These are phyloP conservation scores for Melanotaenia maccullochi DNA, from an alignment of 2,797 vertebrate genomes.

Conservation along the genomic window DNA sequence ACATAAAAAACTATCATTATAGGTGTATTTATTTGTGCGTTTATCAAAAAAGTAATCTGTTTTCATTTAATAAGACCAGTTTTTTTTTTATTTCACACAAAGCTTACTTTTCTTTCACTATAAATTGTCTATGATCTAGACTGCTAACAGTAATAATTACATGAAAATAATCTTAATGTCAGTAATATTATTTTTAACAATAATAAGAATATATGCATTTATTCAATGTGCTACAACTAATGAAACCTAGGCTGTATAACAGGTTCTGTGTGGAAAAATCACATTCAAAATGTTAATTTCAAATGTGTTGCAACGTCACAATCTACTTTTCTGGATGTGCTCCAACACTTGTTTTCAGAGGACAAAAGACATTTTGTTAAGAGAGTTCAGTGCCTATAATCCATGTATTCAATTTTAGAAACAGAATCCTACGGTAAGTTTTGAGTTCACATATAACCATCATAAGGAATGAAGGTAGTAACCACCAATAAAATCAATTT, in stretches of 20 bases:
- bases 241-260: neutral
- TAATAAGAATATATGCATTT: neutral
- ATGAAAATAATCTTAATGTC: neutral
- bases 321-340: slow-evolving; percentile 54
- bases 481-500: neutral
- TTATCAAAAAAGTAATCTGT: neutral
- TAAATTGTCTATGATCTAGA: neutral
- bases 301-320: slow-evolving; percentile 50
- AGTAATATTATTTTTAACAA: neutral
- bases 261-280: neutral
- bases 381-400: slow-evolving; percentile 54
- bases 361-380: slow-evolving; percentile 62
- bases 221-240: neutral
- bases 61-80: neutral
- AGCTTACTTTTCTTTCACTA: neutral
- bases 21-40: neutral
- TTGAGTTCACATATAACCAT: slow-evolving; percentile 25
- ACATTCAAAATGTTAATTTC: slow-evolving; percentile 5
- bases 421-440: slow-evolving; percentile 48
- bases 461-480: neutral
- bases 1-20: neutral
- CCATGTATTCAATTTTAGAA: slow-evolving; percentile 62
- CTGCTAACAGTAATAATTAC: neutral
- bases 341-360: slow-evolving; percentile 57
- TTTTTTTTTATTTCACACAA: neutral